These are phyloP conservation scores for Fragum sueziense DNA, from an alignment of 2,888 invertebrate species.

Conservation along the genomic window DNA sequence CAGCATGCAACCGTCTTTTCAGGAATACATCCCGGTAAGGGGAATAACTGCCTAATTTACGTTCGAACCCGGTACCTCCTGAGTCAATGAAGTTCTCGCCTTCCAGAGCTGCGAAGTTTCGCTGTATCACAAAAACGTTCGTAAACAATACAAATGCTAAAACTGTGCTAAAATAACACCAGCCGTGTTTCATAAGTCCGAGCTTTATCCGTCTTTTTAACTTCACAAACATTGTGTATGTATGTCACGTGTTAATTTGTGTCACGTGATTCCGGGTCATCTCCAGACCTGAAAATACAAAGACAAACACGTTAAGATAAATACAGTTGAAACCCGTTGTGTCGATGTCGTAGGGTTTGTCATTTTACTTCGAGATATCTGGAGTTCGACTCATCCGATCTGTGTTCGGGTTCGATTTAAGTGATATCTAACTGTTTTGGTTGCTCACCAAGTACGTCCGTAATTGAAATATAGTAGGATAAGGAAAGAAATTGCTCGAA, in stretches of 20 bases:
- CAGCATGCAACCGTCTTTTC: slow-evolving; percentile 12
- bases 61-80: slow-evolving; percentile 44
- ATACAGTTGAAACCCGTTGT: too few relatives aligned
- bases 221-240: slow-evolving; percentile 46
- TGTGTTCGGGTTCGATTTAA: too few relatives aligned
- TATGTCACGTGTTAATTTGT: too few relatives aligned
- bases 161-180: slow-evolving; percentile 34
- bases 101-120: slow-evolving; percentile 57
- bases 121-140: slow-evolving; percentile 59
- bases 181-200: slow-evolving; percentile 24
- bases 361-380: too few relatives aligned
- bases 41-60: slow-evolving; percentile 23
- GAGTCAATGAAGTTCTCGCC: slow-evolving; percentile 59
- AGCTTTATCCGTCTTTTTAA: slow-evolving; percentile 32
- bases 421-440: too few relatives aligned
- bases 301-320: too few relatives aligned
- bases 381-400: too few relatives aligned
- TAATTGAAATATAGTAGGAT: too few relatives aligned
- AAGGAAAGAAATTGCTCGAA: too few relatives aligned
- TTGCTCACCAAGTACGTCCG: too few relatives aligned
- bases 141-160: slow-evolving; percentile 46
- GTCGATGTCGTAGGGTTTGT: too few relatives aligned
- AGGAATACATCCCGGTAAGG: slow-evolving; percentile 33
- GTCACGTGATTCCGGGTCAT: not conserved
- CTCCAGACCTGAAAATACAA: too few relatives aligned